Conservation (phyloP, 64 coral and sea anemone genomes). For the Stylophora pistillata region DNA sequence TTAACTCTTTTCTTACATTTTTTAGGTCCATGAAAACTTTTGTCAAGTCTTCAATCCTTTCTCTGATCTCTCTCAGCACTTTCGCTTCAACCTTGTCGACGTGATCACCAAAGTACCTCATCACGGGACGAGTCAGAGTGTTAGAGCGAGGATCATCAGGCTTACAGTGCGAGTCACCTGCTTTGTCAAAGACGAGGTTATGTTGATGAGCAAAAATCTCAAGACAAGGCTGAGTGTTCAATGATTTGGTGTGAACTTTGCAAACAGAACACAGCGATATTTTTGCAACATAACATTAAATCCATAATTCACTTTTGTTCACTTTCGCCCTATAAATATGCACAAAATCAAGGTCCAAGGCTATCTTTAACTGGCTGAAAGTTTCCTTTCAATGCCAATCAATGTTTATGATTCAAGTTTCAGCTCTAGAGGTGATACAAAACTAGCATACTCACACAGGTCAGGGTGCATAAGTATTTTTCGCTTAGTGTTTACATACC, state of each 20-base stretch:
- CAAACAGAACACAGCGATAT: too few relatives aligned
- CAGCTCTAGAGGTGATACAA: background rate
- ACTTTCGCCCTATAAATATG: too few relatives aligned
- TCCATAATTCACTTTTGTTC: too few relatives aligned
- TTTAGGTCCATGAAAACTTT: constrained; percentile 39
- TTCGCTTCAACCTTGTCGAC: constrained; percentile 18
- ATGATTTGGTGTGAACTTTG: too few relatives aligned
- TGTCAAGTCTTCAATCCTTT: constrained; percentile 47
- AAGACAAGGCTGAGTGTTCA: background rate
- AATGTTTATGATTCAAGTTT: too few relatives aligned
- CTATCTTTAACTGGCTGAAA: too few relatives aligned
- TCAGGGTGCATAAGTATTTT: too few relatives aligned
- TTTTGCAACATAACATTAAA: too few relatives aligned
- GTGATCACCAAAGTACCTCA: constrained; percentile 27
- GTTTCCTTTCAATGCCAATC: too few relatives aligned
- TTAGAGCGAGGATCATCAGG: background rate
- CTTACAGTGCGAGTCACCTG: background rate
- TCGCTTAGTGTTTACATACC: background rate
- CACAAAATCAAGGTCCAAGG: too few relatives aligned
- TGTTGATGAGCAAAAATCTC: background rate
- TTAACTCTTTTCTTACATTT: background rate
- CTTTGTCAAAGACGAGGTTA: background rate
- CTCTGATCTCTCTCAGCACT: constrained; percentile 36
- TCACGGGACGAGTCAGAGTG: constrained; percentile 14
- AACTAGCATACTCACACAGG: background rate